Percentiles rank a stretch among this genome's conserved stretches.
Evolutionary conservation across 2,888 invertebrate species (phyloP).

Genomic region (Aethes cnicana): DNA sequence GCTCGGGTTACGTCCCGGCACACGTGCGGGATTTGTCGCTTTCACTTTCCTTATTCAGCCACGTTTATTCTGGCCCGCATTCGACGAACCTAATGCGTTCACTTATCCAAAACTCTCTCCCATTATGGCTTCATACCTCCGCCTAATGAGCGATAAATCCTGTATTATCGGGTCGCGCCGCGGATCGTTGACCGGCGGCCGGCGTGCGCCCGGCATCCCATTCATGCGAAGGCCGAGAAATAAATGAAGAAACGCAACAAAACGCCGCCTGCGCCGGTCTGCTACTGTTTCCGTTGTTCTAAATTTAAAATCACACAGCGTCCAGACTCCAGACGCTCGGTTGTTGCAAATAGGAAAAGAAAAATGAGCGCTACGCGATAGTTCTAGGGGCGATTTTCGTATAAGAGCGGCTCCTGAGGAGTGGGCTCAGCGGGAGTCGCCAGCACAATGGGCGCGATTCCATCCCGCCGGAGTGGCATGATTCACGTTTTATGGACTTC

Average conservation of each 20-base stretch:
- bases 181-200: conserved; percentile 56
- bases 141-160: conserved; percentile 68
- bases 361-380: conserved; percentile 51
- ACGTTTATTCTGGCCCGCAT: conserved; percentile 55
- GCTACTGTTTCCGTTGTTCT: conserved; percentile 73
- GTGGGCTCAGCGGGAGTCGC: conserved; percentile 56
- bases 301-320: conserved; percentile 64
- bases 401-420: conserved; percentile 36
- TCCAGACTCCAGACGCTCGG: conserved; percentile 45
- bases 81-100: conserved; percentile 59
- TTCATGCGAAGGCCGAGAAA: conserved; percentile 74
- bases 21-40: conserved; percentile 61
- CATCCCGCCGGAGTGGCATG: conserved; percentile 52
- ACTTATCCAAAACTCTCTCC: conserved; percentile 55
- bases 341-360: conserved; percentile 37
- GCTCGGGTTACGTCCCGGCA: conserved; percentile 47
- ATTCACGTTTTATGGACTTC: conserved; percentile 52
- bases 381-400: conserved; percentile 44
- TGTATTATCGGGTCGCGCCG: conserved; percentile 54
- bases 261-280: conserved; percentile 41
- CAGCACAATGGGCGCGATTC: conserved; percentile 51
- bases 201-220: conserved; percentile 53
- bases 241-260: conserved; percentile 48
- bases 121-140: conserved; percentile 21
- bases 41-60: conserved; percentile 64